phyloP scores from a whole-genome alignment of 30 jellyfish, hydroid and myxozoan species.

The Mastigias papua region DNA sequence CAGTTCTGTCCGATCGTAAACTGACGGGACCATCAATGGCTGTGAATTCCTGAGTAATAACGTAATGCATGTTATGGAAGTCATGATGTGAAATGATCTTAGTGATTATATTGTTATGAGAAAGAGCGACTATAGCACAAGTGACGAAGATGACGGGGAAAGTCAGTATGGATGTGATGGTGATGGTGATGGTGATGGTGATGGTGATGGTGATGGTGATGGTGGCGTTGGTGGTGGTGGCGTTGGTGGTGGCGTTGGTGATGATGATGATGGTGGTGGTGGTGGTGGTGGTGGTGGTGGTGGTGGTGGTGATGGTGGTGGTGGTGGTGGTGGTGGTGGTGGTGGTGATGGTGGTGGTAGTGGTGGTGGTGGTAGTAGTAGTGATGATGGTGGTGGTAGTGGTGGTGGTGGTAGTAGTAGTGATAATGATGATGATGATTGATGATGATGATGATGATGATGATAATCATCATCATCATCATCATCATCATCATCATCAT shows the following conservation, averaged over 20 bases:
- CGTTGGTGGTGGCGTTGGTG: neutral
- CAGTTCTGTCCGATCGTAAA: conserved; percentile 13
- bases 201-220: neutral
- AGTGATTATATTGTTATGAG: neutral
- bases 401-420: too few species aligned
- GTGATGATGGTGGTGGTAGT: neutral
- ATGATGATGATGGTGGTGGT: conserved; percentile 3
- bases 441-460: too few species aligned
- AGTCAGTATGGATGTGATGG: neutral
- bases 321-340: conserved; percentile 3
- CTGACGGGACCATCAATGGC: neutral
- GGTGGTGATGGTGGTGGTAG: neutral
- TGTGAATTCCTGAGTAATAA: neutral
- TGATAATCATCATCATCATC: too few species aligned
- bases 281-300: neutral
- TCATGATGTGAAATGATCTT: neutral
- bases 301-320: too few species aligned
- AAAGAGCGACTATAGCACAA: neutral
- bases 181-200: conserved; percentile 8
- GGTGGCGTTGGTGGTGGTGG: conserved; percentile 2
- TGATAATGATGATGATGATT: too few species aligned
- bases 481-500: too few species aligned
- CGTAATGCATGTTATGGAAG: neutral
- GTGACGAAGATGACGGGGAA: neutral
- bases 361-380: neutral